Evolutionary conservation across 2,113 vertebrate species (phyloP).

Genomic region (Erythrocercus mccallii): DNA sequence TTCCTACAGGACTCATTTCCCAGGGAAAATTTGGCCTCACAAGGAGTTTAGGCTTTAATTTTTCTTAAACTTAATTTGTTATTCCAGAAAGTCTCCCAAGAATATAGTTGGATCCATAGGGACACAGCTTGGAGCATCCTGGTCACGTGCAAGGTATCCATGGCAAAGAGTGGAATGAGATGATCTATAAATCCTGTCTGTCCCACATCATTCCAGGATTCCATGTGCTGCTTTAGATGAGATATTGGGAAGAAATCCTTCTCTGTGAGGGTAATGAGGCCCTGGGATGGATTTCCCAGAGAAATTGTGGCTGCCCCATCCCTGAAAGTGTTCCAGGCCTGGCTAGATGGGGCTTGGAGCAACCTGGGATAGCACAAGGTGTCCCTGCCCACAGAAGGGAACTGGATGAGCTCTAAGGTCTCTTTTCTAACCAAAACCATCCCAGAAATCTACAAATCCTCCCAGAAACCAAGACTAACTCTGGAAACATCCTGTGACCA

Average conservation of each 20-base stretch:
- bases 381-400: neutral
- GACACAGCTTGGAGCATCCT: neutral
- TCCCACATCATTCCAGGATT: neutral
- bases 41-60: neutral
- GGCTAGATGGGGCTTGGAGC: neutral
- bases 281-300: neutral
- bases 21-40: accelerated
- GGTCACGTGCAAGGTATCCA: neutral
- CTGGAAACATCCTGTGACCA: neutral
- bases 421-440: neutral
- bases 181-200: accelerated
- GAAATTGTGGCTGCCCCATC: neutral
- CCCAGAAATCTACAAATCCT: neutral
- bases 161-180: neutral
- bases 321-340: neutral
- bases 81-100: accelerated
- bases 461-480: neutral
- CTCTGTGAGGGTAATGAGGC: neutral
- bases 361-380: neutral
- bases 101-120: neutral
- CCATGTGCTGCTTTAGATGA: neutral
- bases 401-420: neutral
- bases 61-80: neutral
- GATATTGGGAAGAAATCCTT: neutral
- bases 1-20: neutral